phyloP scores from a whole-genome alignment of 2,113 vertebrate species.

The Lycaon pictus region DNA sequence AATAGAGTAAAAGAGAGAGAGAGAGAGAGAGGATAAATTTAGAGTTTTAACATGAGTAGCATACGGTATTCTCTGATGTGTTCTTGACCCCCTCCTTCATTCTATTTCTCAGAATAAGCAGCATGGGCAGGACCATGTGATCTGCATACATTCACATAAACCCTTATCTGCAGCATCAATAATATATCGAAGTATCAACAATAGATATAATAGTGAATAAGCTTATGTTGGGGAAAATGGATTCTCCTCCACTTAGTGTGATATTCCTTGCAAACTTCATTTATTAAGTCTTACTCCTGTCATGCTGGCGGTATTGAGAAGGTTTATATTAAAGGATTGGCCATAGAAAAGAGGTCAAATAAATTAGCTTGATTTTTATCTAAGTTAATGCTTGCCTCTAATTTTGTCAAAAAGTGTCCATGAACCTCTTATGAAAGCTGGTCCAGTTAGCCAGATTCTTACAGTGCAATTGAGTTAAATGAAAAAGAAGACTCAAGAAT shows the following conservation, averaged over 20 bases:
- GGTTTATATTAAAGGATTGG: background rate
- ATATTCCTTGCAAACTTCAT: background rate
- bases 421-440: background rate
- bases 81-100: background rate
- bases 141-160: background rate
- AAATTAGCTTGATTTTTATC: background rate
- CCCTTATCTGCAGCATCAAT: background rate
- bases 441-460: background rate
- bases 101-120: background rate
- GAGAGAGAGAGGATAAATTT: background rate
- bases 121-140: background rate
- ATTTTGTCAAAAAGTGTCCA: background rate
- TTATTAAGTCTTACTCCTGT: background rate
- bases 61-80: background rate
- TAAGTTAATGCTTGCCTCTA: background rate
- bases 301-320: background rate
- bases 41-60: background rate
- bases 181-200: background rate
- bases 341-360: background rate
- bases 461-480: background rate
- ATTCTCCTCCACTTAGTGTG: background rate
- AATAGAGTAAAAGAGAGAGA: background rate
- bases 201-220: background rate
- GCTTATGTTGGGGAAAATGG: background rate
- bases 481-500: background rate